Percentiles rank a stretch among this genome's conserved stretches.
Conservation (phyloP, 2,113 vertebrate genomes). For the Calidris pugnax region DNA sequence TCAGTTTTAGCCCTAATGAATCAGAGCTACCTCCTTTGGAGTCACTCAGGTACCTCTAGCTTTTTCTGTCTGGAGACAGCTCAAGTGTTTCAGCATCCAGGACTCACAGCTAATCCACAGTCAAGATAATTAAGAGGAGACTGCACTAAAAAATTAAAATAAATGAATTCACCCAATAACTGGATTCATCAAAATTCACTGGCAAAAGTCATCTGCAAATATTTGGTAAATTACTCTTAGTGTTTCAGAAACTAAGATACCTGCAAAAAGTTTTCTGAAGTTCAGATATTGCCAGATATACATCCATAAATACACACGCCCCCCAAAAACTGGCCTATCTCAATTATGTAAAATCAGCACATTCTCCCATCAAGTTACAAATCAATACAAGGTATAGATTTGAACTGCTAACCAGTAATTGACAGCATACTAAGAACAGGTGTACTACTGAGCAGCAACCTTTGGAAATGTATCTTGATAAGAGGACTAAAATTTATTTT, state of each 20-base stretch:
- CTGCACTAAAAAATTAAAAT: neutral
- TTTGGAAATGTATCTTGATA: neutral
- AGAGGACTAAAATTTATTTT: neutral
- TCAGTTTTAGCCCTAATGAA: neutral
- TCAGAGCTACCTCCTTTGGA: neutral
- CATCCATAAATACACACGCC: fast-evolving
- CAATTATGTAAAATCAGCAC: neutral
- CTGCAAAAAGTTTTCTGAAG: neutral
- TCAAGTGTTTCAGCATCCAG: neutral
- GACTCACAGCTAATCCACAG: neutral
- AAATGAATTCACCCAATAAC: neutral
- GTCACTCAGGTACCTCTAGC: neutral
- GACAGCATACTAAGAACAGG: neutral
- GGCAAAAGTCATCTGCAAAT: neutral
- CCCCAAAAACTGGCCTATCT: neutral
- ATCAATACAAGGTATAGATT: neutral
- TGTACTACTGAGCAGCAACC: neutral
- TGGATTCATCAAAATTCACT: neutral
- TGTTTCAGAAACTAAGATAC: neutral
- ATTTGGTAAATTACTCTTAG: neutral
- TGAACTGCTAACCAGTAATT: neutral
- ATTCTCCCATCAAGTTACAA: neutral
- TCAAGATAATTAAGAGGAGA: neutral
- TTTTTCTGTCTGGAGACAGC: neutral
- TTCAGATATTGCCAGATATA: neutral